A percentile compares a stretch with the other conserved stretches of the same genome.
phyloP scores from a whole-genome alignment of 2,113 vertebrate species.

The Passer montanus region DNA sequence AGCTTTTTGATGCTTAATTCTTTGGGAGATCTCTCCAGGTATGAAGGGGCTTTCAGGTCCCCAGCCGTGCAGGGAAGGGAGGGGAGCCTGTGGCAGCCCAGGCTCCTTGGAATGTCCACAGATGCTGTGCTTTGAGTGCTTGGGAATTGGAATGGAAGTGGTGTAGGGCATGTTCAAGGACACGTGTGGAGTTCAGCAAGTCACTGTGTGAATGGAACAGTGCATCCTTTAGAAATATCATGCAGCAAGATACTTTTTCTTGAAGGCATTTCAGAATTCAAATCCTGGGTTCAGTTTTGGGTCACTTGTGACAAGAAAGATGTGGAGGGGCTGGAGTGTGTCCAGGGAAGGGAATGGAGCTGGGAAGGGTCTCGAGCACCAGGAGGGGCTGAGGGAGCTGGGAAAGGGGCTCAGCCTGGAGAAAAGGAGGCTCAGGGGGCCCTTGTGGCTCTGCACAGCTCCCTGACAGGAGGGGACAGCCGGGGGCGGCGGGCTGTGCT shows the following conservation, averaged over 20 bases:
- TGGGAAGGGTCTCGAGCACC: not conserved
- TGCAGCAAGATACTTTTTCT: not conserved
- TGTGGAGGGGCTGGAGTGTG: accelerated
- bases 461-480: not conserved
- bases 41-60: not conserved
- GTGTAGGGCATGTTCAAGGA: too few species aligned
- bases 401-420: not conserved
- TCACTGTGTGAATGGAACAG: not conserved
- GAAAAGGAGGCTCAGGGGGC: not conserved
- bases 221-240: not conserved
- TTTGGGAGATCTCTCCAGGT: not conserved
- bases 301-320: not conserved
- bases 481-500: accelerated
- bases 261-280: not conserved
- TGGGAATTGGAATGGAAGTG: not conserved
- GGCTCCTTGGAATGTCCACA: not conserved
- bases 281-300: not conserved
- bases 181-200: too few species aligned
- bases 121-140: too few species aligned
- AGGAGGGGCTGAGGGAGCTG: not conserved
- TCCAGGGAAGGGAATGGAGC: accelerated
- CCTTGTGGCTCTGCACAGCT: not conserved
- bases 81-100: too few species aligned
- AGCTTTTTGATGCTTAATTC: not conserved
- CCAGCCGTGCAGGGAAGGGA: too few species aligned